A percentile compares a stretch with the other conserved stretches of the same genome.
phyloP scores from a whole-genome alignment of 2,888 invertebrate genomes.

The Meliscaeva auricollis region DNA sequence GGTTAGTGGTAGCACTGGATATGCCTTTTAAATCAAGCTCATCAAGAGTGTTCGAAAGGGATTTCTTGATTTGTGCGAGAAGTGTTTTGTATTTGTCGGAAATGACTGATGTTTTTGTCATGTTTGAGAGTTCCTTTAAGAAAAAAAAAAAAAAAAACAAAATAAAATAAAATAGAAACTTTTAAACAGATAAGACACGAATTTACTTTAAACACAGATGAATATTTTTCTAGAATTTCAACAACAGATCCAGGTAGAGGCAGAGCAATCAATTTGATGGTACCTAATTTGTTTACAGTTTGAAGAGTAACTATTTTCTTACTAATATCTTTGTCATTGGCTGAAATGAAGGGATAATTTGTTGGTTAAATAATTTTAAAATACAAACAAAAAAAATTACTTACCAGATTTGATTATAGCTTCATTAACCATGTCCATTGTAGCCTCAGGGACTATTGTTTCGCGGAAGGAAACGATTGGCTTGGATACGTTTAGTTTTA shows the following conservation, averaged over 20 bases:
- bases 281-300: constrained; percentile 90
- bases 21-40: constrained; percentile 85
- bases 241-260: constrained; percentile 91
- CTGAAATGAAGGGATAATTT: constrained; percentile 28
- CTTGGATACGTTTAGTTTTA: constrained; percentile 95
- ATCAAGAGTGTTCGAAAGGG: constrained; percentile 87
- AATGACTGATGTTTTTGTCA: constrained; percentile 78
- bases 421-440: constrained; percentile 94
- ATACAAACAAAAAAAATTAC: background rate
- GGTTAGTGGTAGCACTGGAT: constrained; percentile 84
- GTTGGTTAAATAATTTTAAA: background rate
- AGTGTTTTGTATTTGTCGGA: constrained; percentile 80
- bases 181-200: background rate
- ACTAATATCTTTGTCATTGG: constrained; percentile 83
- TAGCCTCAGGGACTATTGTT: constrained; percentile 93
- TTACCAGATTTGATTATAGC: constrained; percentile 87
- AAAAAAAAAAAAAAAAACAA: no score
- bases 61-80: constrained; percentile 83
- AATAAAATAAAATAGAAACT: constrained; percentile 52
- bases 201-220: constrained; percentile 88
- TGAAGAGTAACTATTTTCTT: constrained; percentile 86
- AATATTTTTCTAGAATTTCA: constrained; percentile 89
- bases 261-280: constrained; percentile 90
- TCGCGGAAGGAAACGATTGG: constrained; percentile 99
- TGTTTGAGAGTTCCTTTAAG: constrained; percentile 78